phyloP scores from a whole-genome alignment of 2,888 invertebrate genomes.

The Polietes domitor region DNA sequence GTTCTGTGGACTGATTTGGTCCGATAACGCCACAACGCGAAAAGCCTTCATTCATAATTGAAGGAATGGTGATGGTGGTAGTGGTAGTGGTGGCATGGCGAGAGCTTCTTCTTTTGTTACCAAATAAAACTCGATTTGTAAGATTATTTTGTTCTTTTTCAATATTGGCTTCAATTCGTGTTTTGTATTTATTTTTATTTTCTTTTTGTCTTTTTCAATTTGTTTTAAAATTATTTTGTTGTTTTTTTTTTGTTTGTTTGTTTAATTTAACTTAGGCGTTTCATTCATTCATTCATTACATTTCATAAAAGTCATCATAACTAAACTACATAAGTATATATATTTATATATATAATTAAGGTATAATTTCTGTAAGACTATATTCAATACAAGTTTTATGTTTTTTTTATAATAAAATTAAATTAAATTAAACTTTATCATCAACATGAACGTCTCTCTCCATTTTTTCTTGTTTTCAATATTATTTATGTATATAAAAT shows the following conservation, averaged over 20 bases:
- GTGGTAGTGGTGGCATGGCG: too few relatives aligned
- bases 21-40: conserved; percentile 35
- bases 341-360: conserved; percentile 7
- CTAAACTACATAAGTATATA: conserved; percentile 58
- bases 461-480: not conserved
- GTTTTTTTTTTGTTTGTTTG: conserved; percentile 35
- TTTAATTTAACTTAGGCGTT: conserved; percentile 61
- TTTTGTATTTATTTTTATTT: conserved; percentile 31
- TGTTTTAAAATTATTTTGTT: conserved; percentile 46
- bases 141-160: conserved; percentile 52
- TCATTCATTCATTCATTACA: conserved; percentile 22
- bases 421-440: conserved; percentile 6
- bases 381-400: conserved; percentile 44
- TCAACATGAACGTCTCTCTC: not conserved
- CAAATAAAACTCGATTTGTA: conserved; percentile 23
- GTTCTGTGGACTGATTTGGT: conserved; percentile 47
- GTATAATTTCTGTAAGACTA: conserved; percentile 23
- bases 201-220: conserved; percentile 20
- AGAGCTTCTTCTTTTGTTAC: not conserved
- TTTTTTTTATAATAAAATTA: conserved; percentile 46
- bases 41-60: conserved; percentile 49
- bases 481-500: conserved; percentile 40
- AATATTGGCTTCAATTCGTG: conserved; percentile 56
- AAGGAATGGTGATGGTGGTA: conserved; percentile 41
- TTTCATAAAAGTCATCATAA: conserved; percentile 61